phyloP scores from a whole-genome alignment of 2,113 vertebrate species.

The Stigmatopora nigra region DNA sequence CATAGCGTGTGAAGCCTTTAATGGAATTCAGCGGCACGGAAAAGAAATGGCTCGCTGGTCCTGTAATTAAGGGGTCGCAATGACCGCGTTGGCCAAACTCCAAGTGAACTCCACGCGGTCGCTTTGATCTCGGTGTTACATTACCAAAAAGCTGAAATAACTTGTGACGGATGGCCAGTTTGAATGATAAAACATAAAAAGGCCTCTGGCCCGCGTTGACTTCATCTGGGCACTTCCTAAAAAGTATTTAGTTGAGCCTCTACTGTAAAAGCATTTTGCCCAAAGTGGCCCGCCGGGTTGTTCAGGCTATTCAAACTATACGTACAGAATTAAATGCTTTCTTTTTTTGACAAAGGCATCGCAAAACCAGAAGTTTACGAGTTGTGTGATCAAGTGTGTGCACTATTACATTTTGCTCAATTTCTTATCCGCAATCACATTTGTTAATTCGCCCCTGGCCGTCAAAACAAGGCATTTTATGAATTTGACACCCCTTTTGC shows the following conservation, averaged over 20 bases:
- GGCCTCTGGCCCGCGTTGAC: not conserved
- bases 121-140: conserved; percentile 57
- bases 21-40: conserved; percentile 70
- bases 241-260: conserved; percentile 13
- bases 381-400: too few relatives aligned
- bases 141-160: conserved; percentile 54
- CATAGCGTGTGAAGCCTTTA: conserved; percentile 33
- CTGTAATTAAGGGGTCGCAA: conserved; percentile 65
- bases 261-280: not conserved
- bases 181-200: not conserved
- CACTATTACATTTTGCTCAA: too few relatives aligned
- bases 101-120: conserved; percentile 47
- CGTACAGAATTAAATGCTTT: too few relatives aligned
- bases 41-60: conserved; percentile 56
- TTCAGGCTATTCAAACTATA: too few relatives aligned
- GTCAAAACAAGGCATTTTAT: too few relatives aligned
- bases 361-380: too few relatives aligned
- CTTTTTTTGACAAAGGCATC: too few relatives aligned
- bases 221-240: conserved; percentile 15
- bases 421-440: too few relatives aligned
- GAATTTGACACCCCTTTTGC: too few relatives aligned
- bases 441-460: too few relatives aligned
- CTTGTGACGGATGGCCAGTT: conserved; percentile 37
- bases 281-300: too few relatives aligned
- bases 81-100: conserved; percentile 59